phyloP scores from a whole-genome alignment of 2,888 invertebrate species.

The Branchipolynoe longqiensis region DNA sequence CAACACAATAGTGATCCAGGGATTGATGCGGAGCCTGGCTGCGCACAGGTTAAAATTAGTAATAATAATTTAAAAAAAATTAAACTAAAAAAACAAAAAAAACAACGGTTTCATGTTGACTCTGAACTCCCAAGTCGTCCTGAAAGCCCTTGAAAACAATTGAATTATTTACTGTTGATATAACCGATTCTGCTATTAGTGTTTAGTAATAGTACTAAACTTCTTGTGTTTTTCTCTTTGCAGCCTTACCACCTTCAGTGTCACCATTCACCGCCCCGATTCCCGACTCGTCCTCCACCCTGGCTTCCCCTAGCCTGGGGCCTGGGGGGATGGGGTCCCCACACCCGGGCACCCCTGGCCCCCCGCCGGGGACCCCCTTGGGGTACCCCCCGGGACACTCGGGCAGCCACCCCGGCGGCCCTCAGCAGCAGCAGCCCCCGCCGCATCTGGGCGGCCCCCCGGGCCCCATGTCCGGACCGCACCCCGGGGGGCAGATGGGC shows the following conservation, averaged over 20 bases:
- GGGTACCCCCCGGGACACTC: conserved; percentile 42
- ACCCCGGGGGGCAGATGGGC: conserved; percentile 35
- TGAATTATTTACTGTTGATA: no score
- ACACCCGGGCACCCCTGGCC: conserved; percentile 52
- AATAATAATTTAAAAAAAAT: no score
- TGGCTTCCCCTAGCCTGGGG: conserved; percentile 55
- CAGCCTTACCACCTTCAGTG: conserved; percentile 41
- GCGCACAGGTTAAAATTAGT: no score
- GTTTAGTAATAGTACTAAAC: not conserved
- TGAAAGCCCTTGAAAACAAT: no score
- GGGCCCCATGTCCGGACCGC: conserved; percentile 31
- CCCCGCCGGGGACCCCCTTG: conserved; percentile 44
- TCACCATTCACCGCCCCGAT: conserved; percentile 32
- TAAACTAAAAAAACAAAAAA: no score
- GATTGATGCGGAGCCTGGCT: no score
- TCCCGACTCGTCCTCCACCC: conserved; percentile 51
- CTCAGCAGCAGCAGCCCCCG: conserved; percentile 19
- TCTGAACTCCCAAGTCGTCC: no score
- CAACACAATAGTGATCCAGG: no score
- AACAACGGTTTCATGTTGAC: no score
- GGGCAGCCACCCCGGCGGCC: conserved; percentile 44
- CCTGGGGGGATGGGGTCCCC: conserved; percentile 54
- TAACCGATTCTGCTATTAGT: no score
- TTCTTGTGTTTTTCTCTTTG: conserved; percentile 7
- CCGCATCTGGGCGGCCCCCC: conserved; percentile 41